Base-by-base conservation (phyloP, 2,113 vertebrate genomes). In the Prunella himalayana region DNA sequence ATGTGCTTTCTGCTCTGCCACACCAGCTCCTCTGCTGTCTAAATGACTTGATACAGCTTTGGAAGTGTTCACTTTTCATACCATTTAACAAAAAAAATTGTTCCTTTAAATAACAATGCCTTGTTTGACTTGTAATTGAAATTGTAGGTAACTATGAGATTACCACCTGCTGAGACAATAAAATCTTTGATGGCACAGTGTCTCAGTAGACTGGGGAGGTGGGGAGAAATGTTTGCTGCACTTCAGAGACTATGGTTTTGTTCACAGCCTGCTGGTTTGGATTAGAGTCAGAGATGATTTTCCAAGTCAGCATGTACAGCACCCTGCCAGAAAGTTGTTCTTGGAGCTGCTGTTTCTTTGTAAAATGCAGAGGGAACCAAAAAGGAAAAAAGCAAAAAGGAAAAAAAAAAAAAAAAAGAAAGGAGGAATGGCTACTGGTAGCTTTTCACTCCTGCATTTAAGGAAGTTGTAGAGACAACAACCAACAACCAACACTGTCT, bases 261-360 rank as follows among this genome's bases (percentile, higher is more conserved):
- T 97, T 95, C 56, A 66, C 90, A 91, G 88, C 68, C 90, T 95
- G 94, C 87, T 97, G 94, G 70, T 92, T 97, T 97, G 91, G 91
- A 97, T 95, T 93, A 93, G 73, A 97, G 88, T 96, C 94, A 94
- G 87, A 71, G 87, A 77, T 31, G 64, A 82, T 45, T 82, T 95
- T 95, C 94, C 91, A 81, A 97, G 75, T 92, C 79, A 90, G 80
- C 66, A 45, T 94, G 87, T 86, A 68, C 50, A 95, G 65, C 71
- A 66, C 44, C 13, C 42, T 93, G 96, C 83, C 80, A 97, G 70
- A 91, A 50, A 95, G 71, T 68, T 89, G 77, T 90, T 95, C 86
- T 95, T 96, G 91, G 90, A 95, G 54, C 83, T 78, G 65, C 78
- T 94, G 68, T 91, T 86, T 17, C 71, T 92, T 91, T 86, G 24